Evolutionary conservation across 2,888 invertebrate genomes (phyloP).

Genomic region (Cylindroiulus punctatus): DNA sequence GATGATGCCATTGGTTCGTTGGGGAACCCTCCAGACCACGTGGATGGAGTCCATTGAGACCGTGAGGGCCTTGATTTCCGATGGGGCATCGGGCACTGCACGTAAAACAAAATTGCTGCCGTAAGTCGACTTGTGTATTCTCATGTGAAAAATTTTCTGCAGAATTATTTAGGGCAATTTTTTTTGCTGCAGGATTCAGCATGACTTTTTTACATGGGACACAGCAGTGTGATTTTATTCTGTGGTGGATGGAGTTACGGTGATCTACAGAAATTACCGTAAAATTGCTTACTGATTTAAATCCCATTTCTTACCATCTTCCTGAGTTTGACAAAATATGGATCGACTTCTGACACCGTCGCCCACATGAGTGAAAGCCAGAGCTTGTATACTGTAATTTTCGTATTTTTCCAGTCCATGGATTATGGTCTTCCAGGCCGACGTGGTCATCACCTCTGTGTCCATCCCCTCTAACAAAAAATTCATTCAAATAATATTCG

Average conservation of each 20-base stretch:
- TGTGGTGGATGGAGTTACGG: no score
- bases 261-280: no score
- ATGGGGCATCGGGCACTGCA: slow-evolving; percentile 65
- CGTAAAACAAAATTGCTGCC: slow-evolving; percentile 50
- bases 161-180: no score
- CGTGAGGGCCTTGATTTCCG: slow-evolving; percentile 65
- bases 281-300: no score
- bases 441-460: slow-evolving; percentile 55
- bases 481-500: no score
- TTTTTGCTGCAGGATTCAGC: no score
- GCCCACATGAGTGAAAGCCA: slow-evolving; percentile 66
- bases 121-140: no score
- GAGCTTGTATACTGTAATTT: slow-evolving; percentile 67
- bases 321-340: slow-evolving; percentile 64
- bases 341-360: slow-evolving; percentile 65
- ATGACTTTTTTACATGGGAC: no score
- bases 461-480: slow-evolving; percentile 54
- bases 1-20: slow-evolving; percentile 64
- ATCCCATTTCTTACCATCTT: slow-evolving; percentile 65
- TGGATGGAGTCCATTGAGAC: slow-evolving; percentile 64
- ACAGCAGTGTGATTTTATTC: no score
- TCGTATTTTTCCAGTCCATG: slow-evolving; percentile 62
- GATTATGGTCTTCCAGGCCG: slow-evolving; percentile 57
- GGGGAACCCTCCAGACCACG: slow-evolving; percentile 66
- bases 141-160: not conserved